Evolutionary conservation across 2,797 vertebrate species (phyloP), one percentile per base, ranked within the genome.

Genomic region (Emys orbicularis): DNA sequence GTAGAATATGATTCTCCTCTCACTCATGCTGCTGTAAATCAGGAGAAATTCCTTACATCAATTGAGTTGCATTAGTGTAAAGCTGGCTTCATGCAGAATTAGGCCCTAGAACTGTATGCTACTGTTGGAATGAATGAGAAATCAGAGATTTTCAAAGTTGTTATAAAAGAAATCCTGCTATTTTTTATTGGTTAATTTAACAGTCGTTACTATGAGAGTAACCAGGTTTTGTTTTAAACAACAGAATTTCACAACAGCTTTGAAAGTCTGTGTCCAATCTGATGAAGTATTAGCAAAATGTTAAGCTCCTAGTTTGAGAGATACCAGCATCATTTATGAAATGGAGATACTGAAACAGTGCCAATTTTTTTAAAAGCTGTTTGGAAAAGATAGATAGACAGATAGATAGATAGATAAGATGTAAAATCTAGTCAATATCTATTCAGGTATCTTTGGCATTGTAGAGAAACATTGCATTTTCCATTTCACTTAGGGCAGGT

Each of bases 271-370:
- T 53, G 49, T 49, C 85, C 1, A 0, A 90, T 87, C 61, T 41
- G 49, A 83, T 29, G 74, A 77, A 87, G 52, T 53, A 83, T 15
- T 27, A 94, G 83, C 16, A 89, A 92, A 96, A 74, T 44, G 13
- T 49, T 81, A 29, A 82, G 88, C 29, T 82, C 53, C 6, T 41
- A 77, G 53, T 76, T 54, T 83, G n/a, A 57, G 25, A 90, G 61
- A 88, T 21, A 65, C 23, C 49, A 79, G 27, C 18, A 31, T 80
- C 19, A 80, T 83, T 87, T 82, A 85, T 76, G 29, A 68, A 93
- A 84, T 59, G 2, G 44, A 87, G 87, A 84, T n/a, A 94, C 57
- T 47, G 44, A 88, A 92, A 83, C 68, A 91, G 18, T 84, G 92
- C 79, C 18, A 47, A 81, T 8, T 82, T 92, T 89, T 86, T 56